Evolutionary conservation across 2,888 invertebrate species (phyloP), one percentile per base, ranked within the genome.

Genomic region (Neelides folsomi): DNA sequence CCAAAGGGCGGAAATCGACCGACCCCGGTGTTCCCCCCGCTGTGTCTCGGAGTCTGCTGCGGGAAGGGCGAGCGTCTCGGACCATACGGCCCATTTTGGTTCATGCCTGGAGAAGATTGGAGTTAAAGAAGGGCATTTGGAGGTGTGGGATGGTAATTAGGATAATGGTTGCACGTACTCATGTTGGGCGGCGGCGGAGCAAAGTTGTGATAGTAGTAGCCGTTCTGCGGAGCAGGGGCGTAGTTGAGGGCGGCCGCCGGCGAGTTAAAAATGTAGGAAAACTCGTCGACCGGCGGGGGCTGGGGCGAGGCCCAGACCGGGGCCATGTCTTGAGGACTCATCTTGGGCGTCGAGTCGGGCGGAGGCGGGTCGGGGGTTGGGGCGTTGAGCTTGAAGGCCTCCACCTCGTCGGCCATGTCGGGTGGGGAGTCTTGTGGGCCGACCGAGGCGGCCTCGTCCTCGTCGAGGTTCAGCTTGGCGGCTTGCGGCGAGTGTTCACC

Each of bases 131-230:
- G 43, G 43, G 19, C 43, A 10, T 19, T 12, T 43, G 8, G 19
- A 20, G 19, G 12, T 19, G 15, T 43, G 43, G 5, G 19, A 43
- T 8, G 19, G 16, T 10, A 15, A 15, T 19, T 43, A 15, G 16
- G 19, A 15, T 5, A 20, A 13, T 19, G 43, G n/a, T 19, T 43
- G 19, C 43, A 55, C 64, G 60, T 58, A 64, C 64, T 58, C 64
- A 64, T 62, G 53, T 64, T 64, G 15, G 64, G 64, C 36, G 60
- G 64, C 36, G 60, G 62, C 18, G 62, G 64, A 46, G 57, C 62
- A 54, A 59, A 64, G 49, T 64, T 64, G 52, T 62, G 64, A 49
- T 58, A 62, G 51, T 56, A 64, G 55, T 62, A 62, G 42, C 60
- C 60, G 7, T 27, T 27, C 7, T 27, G 27, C 7, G 27, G 27